phyloP scores from a whole-genome alignment of 1,140 invertebrate species.

The Hypothenemus hampei region DNA sequence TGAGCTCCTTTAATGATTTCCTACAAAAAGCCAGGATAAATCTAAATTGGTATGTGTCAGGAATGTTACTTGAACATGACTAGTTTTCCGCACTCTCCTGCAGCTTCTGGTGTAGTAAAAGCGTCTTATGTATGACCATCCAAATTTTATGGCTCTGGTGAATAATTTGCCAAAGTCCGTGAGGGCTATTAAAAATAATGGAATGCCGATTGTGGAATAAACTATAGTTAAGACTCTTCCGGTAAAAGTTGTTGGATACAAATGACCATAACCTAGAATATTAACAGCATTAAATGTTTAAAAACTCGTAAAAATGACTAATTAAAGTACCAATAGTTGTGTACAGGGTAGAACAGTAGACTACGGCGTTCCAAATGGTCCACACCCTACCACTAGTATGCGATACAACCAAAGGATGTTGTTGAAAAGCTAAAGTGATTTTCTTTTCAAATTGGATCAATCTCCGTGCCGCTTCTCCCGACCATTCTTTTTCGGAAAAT shows the following conservation, averaged over 20 bases:
- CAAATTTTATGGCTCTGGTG: constrained; percentile 84
- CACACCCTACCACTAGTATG: constrained; percentile 53
- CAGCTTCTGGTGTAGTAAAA: constrained; percentile 83
- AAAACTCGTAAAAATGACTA: background rate
- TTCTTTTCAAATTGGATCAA: constrained; percentile 53
- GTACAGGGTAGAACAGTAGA: constrained; percentile 87
- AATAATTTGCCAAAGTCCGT: constrained; percentile 92
- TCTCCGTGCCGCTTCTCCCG: constrained; percentile 46
- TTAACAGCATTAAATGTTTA: background rate
- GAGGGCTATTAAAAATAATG: constrained; percentile 81
- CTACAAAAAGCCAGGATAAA: constrained; percentile 5
- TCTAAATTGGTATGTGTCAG: background rate
- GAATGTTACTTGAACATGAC: constrained; percentile 70
- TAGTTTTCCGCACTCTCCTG: constrained; percentile 64
- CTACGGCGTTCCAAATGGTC: constrained; percentile 87
- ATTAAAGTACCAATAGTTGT: constrained; percentile 81
- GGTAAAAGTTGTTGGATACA: constrained; percentile 76
- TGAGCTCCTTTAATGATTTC: constrained; percentile 72
- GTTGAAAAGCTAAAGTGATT: constrained; percentile 52
- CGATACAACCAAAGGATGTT: constrained; percentile 42
- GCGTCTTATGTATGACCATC: constrained; percentile 83
- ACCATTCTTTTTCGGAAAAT: constrained; percentile 46
- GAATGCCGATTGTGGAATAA: constrained; percentile 93
- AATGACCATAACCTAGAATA: constrained; percentile 88
- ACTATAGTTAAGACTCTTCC: constrained; percentile 85